These are phyloP conservation scores for Oxygymnocypris stewartii DNA, from an alignment of 2,113 vertebrate species.

Conservation along the genomic window DNA sequence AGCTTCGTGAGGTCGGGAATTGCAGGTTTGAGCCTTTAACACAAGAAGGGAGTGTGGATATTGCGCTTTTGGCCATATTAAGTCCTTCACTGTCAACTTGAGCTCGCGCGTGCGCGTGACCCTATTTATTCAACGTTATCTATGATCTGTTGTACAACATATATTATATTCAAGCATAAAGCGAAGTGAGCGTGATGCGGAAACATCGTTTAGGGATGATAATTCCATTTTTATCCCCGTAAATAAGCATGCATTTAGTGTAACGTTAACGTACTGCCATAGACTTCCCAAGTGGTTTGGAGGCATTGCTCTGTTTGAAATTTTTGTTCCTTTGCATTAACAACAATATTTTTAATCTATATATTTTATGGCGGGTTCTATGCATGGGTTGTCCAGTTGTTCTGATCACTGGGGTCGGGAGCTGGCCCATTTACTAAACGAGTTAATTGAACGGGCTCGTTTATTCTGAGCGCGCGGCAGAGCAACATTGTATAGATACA, in stretches of 20 bases:
- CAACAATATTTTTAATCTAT: neutral
- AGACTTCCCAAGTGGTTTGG: neutral
- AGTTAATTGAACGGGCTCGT: slow-evolving; percentile 13
- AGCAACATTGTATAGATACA: slow-evolving; percentile 2
- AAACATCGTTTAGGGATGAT: neutral
- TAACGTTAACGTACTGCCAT: neutral
- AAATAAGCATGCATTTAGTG: neutral
- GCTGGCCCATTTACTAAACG: slow-evolving; percentile 40
- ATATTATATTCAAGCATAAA: neutral
- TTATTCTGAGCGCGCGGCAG: slow-evolving; percentile 29
- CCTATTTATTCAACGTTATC: slow-evolving; percentile 32
- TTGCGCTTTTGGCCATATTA: slow-evolving; percentile 26
- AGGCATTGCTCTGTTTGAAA: neutral
- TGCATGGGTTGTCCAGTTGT: neutral
- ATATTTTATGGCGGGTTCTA: slow-evolving; percentile 16
- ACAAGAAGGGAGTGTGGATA: slow-evolving; percentile 29
- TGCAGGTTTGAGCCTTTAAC: slow-evolving; percentile 2
- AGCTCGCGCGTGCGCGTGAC: slow-evolving; percentile 41
- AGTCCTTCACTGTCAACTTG: slow-evolving; percentile 13
- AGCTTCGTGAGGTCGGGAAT: neutral
- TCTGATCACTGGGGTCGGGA: slow-evolving; percentile 26
- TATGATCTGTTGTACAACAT: neutral
- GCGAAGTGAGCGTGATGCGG: neutral
- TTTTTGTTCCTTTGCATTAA: neutral
- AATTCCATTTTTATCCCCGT: neutral